Evolutionary conservation across 30 jellyfish, hydroid and myxozoan species (phyloP).

Genomic region (Clytia hemisphaerica): DNA sequence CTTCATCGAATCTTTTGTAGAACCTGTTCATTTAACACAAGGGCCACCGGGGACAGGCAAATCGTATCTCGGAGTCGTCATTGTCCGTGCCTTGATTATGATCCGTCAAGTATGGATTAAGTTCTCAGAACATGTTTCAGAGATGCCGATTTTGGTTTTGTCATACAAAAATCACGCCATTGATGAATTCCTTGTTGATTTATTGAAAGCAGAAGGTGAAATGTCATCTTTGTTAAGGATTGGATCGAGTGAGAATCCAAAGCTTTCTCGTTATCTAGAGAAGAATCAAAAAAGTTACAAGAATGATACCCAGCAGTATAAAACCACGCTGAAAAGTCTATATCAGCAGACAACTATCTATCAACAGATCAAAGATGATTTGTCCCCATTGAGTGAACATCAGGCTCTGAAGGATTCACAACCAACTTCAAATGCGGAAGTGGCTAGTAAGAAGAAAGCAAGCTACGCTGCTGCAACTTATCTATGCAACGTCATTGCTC

Average conservation of each 20-base stretch:
- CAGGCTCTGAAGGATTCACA: neutral
- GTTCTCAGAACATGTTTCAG: neutral
- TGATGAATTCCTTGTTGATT: conserved; percentile 18
- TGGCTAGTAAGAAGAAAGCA: neutral
- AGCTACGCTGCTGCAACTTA: neutral
- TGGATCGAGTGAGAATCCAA: neutral
- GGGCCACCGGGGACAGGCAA: conserved; percentile 31
- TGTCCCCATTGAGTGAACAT: conserved; percentile 11
- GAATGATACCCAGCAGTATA: neutral
- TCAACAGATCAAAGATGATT: neutral
- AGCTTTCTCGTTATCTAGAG: neutral
- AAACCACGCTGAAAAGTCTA: neutral
- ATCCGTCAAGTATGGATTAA: neutral
- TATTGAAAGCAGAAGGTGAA: neutral
- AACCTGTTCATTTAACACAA: conserved; percentile 26
- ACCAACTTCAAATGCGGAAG: neutral
- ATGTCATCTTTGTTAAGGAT: conserved; percentile 1
- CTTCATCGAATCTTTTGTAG: conserved; percentile 8
- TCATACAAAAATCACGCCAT: conserved; percentile 19
- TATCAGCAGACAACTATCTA: neutral
- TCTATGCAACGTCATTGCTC: conserved; percentile 1
- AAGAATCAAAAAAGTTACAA: neutral
- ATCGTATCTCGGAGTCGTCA: conserved; percentile 18
- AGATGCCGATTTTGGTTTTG: conserved; percentile 10
- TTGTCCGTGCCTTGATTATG: conserved; percentile 4